Evolutionary conservation across 2,113 vertebrate genomes (phyloP), one percentile per base, ranked within the genome.

Genomic region (Seriola quinqueradiata): DNA sequence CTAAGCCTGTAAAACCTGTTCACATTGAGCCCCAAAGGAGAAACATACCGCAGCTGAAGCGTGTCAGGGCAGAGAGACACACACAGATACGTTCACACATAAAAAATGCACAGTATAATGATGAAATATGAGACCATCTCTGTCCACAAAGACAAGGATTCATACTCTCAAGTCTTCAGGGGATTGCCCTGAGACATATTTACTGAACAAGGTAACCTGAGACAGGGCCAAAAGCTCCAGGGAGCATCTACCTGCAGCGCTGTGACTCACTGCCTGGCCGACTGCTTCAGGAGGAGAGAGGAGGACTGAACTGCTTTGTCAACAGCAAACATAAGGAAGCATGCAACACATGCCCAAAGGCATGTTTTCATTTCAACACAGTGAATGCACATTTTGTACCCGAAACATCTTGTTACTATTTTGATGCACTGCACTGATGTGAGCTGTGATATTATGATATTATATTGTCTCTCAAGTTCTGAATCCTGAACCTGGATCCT

Each of bases 1-100:
- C 28, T 4, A 25, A 92, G 80, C 92, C 74, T 85, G 94, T 83
- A 81, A 82, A 92, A 94, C 94, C 89, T 85, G 95, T 92, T 94
- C 32, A 17, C 10, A 10, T 23, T 10, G 10, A 82, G 63, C 70
- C 76, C 80, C 63, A 60, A n/a, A 84, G 55, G 78, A 67, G 46
- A 87, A 75, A 68, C 64, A 65, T 63, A 40, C 52, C 9, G 8
- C 42, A 7, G 66, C 68, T 60, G 71, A 65, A 89, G 90, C 93
- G 21, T 86, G 93, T 93, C 75, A 55, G 70, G 75, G 58, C 93
- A 92, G 54, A 93, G 52, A 77, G 42, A 81, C 82, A 55, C 57
- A 60, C 4, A 44, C 32, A 0, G 5, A 72, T 4, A 64, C 13
- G 68, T 0, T 34, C 5, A 6, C 11, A 23, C 17, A 48, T 10